Evolutionary conservation across 2,113 vertebrate genomes (phyloP).

Genomic region (Odocoileus virginianus): DNA sequence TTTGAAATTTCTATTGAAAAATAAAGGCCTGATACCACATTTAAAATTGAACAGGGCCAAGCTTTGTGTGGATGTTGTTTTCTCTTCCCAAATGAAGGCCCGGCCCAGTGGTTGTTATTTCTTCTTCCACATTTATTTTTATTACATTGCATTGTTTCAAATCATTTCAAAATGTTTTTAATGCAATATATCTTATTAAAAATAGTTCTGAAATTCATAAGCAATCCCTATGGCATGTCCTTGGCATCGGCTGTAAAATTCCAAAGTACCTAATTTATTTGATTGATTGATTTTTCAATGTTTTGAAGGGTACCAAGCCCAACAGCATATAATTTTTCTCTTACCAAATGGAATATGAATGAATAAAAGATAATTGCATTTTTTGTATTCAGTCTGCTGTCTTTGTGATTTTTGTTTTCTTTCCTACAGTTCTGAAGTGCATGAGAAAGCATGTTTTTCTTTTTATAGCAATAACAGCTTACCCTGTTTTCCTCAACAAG

Average conservation of each 20-base stretch:
- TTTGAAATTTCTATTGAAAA: not conserved
- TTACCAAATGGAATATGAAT: constrained; percentile 66
- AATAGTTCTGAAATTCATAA: constrained; percentile 65
- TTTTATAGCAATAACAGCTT: not conserved
- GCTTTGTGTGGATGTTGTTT: not conserved
- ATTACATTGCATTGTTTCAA: constrained; percentile 46
- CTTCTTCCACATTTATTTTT: constrained; percentile 46
- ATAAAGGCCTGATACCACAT: not conserved
- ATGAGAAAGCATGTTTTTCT: constrained; percentile 13
- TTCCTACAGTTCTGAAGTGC: not conserved
- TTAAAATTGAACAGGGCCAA: not conserved
- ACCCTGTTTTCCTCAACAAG: not conserved
- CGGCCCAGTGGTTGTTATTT: not conserved
- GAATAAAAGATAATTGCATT: constrained; percentile 62
- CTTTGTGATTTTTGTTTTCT: not conserved
- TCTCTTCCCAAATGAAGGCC: not conserved
- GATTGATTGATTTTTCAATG: constrained; percentile 70
- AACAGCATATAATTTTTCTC: constrained; percentile 68
- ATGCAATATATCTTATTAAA: constrained; percentile 54
- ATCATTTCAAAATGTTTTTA: constrained; percentile 69
- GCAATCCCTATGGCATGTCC: constrained; percentile 50
- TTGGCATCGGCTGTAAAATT: constrained; percentile 68
- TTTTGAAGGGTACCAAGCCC: constrained; percentile 68
- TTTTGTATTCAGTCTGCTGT: constrained; percentile 57
- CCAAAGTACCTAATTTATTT: constrained; percentile 73